A percentile compares a stretch with the other conserved stretches of the same genome.
Evolutionary conservation across 2,888 invertebrate species (phyloP).

Genomic region (Coelogynopora nodosa): DNA sequence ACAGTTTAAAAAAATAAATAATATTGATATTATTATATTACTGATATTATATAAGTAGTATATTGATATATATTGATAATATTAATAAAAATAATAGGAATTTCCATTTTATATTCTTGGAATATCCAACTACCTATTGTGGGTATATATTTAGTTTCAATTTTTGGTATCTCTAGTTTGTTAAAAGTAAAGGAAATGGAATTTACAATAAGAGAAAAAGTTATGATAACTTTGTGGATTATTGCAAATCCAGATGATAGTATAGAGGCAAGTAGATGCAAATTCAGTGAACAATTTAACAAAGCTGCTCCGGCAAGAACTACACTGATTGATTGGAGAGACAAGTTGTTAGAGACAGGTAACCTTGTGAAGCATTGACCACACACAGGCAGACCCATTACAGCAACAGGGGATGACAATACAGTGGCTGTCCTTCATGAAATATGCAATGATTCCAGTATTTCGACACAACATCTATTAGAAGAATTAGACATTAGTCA

Average conservation of each 20-base stretch:
- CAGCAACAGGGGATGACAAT: not conserved
- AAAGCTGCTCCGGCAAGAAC: not conserved
- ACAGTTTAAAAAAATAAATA: not conserved
- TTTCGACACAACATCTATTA: not conserved
- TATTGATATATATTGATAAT: not conserved
- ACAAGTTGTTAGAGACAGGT: slow-evolving; percentile 10
- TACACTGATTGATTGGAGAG: slow-evolving; percentile 5
- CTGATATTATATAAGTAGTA: too few species aligned
- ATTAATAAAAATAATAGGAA: not conserved
- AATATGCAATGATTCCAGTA: not conserved
- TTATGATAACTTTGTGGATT: slow-evolving; percentile 10
- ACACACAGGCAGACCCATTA: not conserved
- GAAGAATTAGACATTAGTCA: slow-evolving; percentile 12
- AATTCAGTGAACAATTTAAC: slow-evolving; percentile 22
- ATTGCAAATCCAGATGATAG: not conserved
- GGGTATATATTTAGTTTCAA: not conserved
- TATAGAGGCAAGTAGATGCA: slow-evolving; percentile 20
- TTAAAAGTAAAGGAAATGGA: slow-evolving; percentile 8
- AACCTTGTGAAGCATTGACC: not conserved
- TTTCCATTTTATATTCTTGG: not conserved
- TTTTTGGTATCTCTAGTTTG: slow-evolving; percentile 7
- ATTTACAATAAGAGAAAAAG: slow-evolving; percentile 18
- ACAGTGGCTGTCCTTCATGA: slow-evolving; percentile 24
- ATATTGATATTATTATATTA: too few species aligned
- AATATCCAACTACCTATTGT: not conserved